phyloP scores from a whole-genome alignment of 2,888 invertebrate species.

The Gnatocerus cornutus region DNA sequence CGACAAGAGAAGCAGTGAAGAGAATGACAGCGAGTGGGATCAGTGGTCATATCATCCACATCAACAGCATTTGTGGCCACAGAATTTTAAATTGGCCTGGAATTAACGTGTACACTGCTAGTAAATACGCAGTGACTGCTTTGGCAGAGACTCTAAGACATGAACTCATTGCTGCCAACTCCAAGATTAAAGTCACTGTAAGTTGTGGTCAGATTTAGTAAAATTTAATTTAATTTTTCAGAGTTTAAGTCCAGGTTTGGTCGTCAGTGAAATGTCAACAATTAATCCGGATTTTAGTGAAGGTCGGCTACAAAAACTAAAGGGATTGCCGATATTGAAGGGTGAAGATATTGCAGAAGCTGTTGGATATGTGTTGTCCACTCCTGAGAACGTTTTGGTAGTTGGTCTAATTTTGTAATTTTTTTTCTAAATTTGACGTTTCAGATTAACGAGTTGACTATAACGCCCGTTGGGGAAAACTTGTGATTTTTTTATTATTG shows the following conservation, averaged over 20 bases:
- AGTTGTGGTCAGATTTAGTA: slow-evolving; percentile 11
- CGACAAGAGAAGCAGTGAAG: slow-evolving; percentile 49
- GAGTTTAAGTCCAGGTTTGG: slow-evolving; percentile 47
- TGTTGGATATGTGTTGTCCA: slow-evolving; percentile 41
- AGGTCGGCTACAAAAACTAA: slow-evolving; percentile 5
- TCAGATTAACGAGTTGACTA: slow-evolving; percentile 15
- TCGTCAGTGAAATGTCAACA: slow-evolving; percentile 6
- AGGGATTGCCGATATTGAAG: slow-evolving; percentile 17
- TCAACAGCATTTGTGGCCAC: slow-evolving; percentile 51
- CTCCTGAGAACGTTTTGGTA: slow-evolving; percentile 49
- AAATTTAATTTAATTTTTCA: slow-evolving; percentile 43
- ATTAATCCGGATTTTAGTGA: background rate
- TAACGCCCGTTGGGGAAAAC: slow-evolving; percentile 11
- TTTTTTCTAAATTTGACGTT: background rate
- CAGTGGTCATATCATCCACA: slow-evolving; percentile 50
- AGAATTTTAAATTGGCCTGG: slow-evolving; percentile 47
- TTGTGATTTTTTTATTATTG: no score
- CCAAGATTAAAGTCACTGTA: slow-evolving; percentile 50
- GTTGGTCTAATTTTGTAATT: background rate
- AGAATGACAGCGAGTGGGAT: slow-evolving; percentile 48
- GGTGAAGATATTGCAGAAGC: slow-evolving; percentile 46
- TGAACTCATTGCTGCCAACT: slow-evolving; percentile 57
- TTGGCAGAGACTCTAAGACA: slow-evolving; percentile 46
- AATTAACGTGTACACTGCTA: slow-evolving; percentile 48
- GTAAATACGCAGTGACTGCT: slow-evolving; percentile 48